phyloP scores from a whole-genome alignment of 1,140 invertebrate species.

The Tetragonula clypearis region DNA sequence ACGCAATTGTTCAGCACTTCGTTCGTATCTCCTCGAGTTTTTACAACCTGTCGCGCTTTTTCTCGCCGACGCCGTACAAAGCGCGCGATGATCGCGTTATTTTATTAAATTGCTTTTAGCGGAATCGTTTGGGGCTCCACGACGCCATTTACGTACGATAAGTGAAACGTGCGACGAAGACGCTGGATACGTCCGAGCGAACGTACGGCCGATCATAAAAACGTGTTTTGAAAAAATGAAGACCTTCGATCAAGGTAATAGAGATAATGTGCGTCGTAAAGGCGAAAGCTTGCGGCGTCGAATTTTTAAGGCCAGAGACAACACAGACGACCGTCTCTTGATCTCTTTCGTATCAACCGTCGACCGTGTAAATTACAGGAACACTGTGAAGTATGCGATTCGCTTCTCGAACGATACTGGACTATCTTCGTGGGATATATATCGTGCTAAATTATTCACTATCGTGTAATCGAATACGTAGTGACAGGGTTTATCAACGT shows the following conservation, averaged over 20 bases:
- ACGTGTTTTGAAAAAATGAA: neutral
- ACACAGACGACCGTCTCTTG: neutral
- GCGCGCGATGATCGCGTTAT: neutral
- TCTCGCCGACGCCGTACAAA: neutral
- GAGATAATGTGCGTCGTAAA: neutral
- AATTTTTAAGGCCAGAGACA: neutral
- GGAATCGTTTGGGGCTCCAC: neutral
- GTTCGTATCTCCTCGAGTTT: neutral
- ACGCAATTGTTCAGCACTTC: neutral
- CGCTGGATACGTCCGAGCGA: neutral
- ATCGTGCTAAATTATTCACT: neutral
- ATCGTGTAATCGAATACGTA: neutral
- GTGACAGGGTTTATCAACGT: neutral
- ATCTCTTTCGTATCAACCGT: neutral
- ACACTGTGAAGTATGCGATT: no score
- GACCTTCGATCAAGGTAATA: neutral
- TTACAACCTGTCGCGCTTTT: neutral
- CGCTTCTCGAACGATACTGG: neutral
- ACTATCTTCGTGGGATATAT: neutral
- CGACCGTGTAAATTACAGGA: neutral
- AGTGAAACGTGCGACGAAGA: neutral
- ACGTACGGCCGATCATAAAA: neutral
- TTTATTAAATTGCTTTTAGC: constrained; percentile 1
- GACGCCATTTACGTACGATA: neutral
- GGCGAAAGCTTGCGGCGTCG: neutral